These are phyloP conservation scores for Acleris cristana DNA, from an alignment of 2,888 invertebrate genomes.

Conservation along the genomic window DNA sequence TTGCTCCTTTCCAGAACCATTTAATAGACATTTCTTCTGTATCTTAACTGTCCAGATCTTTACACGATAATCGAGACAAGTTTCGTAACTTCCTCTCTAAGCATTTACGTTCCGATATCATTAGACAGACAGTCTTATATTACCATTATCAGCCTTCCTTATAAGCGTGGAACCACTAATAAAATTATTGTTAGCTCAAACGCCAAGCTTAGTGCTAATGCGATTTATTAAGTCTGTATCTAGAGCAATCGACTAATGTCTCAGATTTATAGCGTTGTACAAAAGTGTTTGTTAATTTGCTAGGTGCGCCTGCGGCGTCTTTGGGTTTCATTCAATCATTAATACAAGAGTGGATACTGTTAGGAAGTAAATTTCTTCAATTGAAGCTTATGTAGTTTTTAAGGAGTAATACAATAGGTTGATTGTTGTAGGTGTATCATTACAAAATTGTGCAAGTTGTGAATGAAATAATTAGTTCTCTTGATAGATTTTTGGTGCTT, in stretches of 20 bases:
- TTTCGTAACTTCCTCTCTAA: conserved; percentile 33
- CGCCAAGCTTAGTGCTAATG: conserved; percentile 46
- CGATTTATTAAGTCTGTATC: conserved; percentile 52
- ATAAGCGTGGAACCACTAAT: conserved; percentile 44
- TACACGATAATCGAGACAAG: conserved; percentile 17
- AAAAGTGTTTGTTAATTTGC: conserved; percentile 42
- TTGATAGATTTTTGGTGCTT: no score
- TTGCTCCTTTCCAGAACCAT: conserved; percentile 2
- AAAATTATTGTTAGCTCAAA: conserved; percentile 45
- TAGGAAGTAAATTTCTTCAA: neutral
- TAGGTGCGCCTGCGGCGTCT: conserved; percentile 4
- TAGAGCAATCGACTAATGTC: conserved; percentile 49
- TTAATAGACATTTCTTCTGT: conserved; percentile 11
- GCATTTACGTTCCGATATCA: conserved; percentile 20
- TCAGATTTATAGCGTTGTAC: conserved; percentile 41
- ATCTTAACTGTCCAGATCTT: conserved; percentile 10
- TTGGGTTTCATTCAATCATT: neutral
- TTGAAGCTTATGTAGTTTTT: no score
- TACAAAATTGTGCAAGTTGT: no score
- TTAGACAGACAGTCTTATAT: conserved; percentile 39
- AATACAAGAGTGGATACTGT: neutral
- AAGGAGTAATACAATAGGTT: no score
- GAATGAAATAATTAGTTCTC: no score
- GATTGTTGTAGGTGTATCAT: no score
- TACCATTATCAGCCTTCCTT: conserved; percentile 54